Percentiles rank a stretch among this genome's conserved stretches.
Conservation (phyloP, 1,140 invertebrate genomes). For the Bradysia coprophila region DNA sequence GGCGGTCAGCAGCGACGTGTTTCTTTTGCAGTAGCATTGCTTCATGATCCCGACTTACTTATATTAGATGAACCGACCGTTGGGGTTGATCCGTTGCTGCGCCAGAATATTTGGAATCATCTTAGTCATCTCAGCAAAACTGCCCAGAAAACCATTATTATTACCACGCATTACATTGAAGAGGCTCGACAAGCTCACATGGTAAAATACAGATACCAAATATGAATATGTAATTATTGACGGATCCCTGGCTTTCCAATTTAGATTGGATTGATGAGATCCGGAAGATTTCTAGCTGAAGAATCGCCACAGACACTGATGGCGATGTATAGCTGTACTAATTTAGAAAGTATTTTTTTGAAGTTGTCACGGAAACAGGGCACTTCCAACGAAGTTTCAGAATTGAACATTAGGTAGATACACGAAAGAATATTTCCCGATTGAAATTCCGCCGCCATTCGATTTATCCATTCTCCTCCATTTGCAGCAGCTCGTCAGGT, state of each 20-base stretch:
- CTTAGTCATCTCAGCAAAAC: constrained; percentile 65
- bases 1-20: constrained; percentile 85
- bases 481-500: constrained; percentile 47
- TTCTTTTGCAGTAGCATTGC: constrained; percentile 78
- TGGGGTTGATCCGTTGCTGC: constrained; percentile 74
- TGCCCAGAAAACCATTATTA: constrained; percentile 73
- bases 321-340: constrained; percentile 60
- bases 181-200: constrained; percentile 76
- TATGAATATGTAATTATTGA: too few species aligned
- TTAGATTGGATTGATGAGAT: constrained; percentile 87
- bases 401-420: constrained; percentile 21
- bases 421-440: background rate
- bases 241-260: constrained; percentile 12
- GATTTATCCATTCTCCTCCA: background rate
- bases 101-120: constrained; percentile 86
- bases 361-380: constrained; percentile 54
- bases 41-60: constrained; percentile 82
- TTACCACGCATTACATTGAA: constrained; percentile 89
- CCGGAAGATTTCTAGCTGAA: constrained; percentile 77
- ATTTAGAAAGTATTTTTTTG: constrained; percentile 85
- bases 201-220: constrained; percentile 29
- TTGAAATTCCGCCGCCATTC: too few species aligned
- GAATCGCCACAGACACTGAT: constrained; percentile 73
- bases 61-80: constrained; percentile 93
- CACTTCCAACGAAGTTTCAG: constrained; percentile 20